These are phyloP conservation scores for Lethenteron reissneri DNA, from an alignment of 2,113 vertebrate species.

Conservation along the genomic window DNA sequence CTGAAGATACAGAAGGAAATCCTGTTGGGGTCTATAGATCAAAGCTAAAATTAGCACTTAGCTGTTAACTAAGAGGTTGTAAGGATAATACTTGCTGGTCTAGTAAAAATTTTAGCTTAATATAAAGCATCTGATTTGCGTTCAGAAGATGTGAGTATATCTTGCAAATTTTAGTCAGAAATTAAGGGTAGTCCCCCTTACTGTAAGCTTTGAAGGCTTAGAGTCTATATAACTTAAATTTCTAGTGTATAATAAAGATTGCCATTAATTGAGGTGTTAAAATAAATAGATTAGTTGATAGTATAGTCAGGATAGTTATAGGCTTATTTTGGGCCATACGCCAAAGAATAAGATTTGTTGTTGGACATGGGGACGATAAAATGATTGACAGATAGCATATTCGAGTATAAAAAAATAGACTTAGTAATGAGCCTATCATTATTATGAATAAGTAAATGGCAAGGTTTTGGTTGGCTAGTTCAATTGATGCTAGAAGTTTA, in stretches of 20 bases:
- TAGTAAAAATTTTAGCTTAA: conserved; percentile 18
- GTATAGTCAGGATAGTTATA: neutral
- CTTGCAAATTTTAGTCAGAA: conserved; percentile 15
- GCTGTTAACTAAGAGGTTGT: conserved; percentile 19
- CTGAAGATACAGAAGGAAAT: conserved; percentile 3
- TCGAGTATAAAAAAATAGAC: neutral
- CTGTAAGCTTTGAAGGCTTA: neutral
- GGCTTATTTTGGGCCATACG: too few relatives aligned
- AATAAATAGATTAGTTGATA: neutral
- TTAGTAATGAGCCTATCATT: neutral
- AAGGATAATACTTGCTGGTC: conserved; percentile 16
- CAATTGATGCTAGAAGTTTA: neutral
- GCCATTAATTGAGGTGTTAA: conserved; percentile 9
- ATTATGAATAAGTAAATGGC: neutral
- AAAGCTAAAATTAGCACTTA: conserved; percentile 14
- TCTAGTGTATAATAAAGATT: neutral
- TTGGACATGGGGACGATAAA: neutral
- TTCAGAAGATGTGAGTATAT: conserved; percentile 15
- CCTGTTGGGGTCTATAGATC: neutral
- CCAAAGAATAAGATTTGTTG: neutral
- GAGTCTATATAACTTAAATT: neutral
- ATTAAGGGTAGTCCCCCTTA: conserved; percentile 13
- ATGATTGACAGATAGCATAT: neutral
- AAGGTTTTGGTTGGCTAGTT: neutral
- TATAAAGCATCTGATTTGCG: conserved; percentile 18